These are phyloP conservation scores for Troglohyphantes excavatus DNA, from an alignment of 2,888 invertebrate species.

Conservation along the genomic window DNA sequence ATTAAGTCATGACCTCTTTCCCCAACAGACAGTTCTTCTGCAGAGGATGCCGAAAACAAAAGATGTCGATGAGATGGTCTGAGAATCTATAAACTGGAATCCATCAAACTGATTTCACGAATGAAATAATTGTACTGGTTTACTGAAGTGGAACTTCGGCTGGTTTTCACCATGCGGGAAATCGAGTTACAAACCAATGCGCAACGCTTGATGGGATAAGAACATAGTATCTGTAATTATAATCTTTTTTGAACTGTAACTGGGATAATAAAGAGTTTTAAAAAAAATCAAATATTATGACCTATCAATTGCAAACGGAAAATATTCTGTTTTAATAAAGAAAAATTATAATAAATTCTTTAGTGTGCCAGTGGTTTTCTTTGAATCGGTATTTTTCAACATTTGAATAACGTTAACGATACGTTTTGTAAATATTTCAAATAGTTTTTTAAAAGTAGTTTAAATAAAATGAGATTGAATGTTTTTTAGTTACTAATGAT, in stretches of 20 bases:
- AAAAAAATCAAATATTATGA: conserved; percentile 11
- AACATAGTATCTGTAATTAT: neutral
- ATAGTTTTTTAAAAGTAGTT: too few relatives aligned
- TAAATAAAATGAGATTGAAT: too few relatives aligned
- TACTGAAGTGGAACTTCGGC: conserved; percentile 29
- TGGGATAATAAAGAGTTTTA: conserved; percentile 6
- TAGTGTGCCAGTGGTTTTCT: too few relatives aligned
- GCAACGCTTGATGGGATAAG: conserved; percentile 39
- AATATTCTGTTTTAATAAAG: too few relatives aligned
- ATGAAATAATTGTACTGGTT: conserved; percentile 27
- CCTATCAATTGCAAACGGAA: too few relatives aligned
- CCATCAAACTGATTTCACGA: neutral
- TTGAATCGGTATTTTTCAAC: too few relatives aligned
- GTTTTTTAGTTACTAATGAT: too few relatives aligned
- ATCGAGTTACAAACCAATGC: conserved; percentile 27
- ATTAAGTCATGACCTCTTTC: neutral
- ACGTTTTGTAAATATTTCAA: too few relatives aligned
- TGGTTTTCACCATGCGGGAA: neutral
- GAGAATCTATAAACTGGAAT: neutral
- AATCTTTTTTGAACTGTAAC: neutral
- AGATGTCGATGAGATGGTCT: neutral
- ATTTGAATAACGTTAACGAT: too few relatives aligned
- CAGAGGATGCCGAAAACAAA: neutral
- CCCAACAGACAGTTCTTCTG: neutral
- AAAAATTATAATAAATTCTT: too few relatives aligned